These are phyloP conservation scores for Lepilemur ruficaudatus DNA, from an alignment of 2,797 vertebrate species.

Conservation along the genomic window DNA sequence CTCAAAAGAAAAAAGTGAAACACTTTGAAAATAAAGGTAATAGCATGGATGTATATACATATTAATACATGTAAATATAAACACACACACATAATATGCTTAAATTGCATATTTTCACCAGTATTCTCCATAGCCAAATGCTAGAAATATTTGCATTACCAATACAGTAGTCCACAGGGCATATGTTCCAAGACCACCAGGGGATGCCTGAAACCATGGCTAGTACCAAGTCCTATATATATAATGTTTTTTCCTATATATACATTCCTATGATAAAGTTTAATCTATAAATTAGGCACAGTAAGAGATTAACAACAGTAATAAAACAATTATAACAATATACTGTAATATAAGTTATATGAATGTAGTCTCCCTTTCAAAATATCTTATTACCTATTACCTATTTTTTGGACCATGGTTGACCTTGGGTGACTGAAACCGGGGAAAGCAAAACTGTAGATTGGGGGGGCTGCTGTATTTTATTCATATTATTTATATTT, in stretches of 20 bases:
- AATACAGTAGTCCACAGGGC: not conserved
- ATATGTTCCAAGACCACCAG: not conserved
- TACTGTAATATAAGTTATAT: not conserved
- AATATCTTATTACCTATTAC: not conserved
- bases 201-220: not conserved
- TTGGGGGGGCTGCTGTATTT: not conserved
- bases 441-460: not conserved
- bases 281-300: not conserved
- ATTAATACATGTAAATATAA: not conserved
- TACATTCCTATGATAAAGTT: not conserved
- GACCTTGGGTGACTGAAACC: not conserved
- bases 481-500: not conserved
- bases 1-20: conserved; percentile 31
- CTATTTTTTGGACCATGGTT: not conserved
- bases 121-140: not conserved
- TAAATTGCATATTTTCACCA: not conserved
- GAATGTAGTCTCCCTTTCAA: not conserved
- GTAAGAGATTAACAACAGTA: not conserved
- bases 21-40: not conserved
- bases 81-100: not conserved
- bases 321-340: not conserved
- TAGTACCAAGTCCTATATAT: not conserved
- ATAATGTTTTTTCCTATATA: not conserved
- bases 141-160: not conserved
- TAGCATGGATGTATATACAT: not conserved